Evolutionary conservation across 2,888 invertebrate species (phyloP), one percentile per base, ranked within the genome.

Genomic region (Lottia scabra): DNA sequence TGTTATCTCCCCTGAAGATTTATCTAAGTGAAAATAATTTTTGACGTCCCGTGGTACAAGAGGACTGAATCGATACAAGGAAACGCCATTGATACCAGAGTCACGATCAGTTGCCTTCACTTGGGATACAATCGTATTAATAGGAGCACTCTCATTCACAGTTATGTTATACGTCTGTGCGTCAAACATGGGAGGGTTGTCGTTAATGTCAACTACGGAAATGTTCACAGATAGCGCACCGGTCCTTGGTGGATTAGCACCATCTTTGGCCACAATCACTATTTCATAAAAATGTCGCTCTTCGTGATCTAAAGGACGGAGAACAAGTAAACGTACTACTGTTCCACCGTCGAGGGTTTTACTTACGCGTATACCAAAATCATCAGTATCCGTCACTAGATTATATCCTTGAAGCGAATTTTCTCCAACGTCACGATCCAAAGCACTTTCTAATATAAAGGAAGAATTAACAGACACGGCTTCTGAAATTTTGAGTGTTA

Each of bases 31-130:
- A 70, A 82, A 83, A 43, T 78, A 77, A 23, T 77, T 72, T 23
- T 74, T 73, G 10, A 83, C 80, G 19, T 76, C 75, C 16, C 78
- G 78, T 5, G 76, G 73, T 45, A 80, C 79, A 38, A 78, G 73
- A 0, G 80, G 78, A 30, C 80, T 82, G 27, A 87, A 89, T 80
- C 89, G 87, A 81, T 90, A 92, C 38, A 85, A 80, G 16, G 91
- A 85, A 69, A 90, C 88, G 2, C 90, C 93, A 87, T 97, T 97
- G 5, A 92, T 92, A 1, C 96, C 96, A 78, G 94, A 92, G 86
- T 98, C 98, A 30, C 92, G 92, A 87, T 98, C 98, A 10, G 92
- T 93, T 0, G 98, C 97, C 19, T 93, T 92, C 0, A 98, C 94
- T n/a, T 80, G 81, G 48, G 79, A 70, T 62, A 84, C 73, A 10